Evolutionary conservation across 2,797 vertebrate genomes (phyloP).

Genomic region (Hemitrygon akajei): DNA sequence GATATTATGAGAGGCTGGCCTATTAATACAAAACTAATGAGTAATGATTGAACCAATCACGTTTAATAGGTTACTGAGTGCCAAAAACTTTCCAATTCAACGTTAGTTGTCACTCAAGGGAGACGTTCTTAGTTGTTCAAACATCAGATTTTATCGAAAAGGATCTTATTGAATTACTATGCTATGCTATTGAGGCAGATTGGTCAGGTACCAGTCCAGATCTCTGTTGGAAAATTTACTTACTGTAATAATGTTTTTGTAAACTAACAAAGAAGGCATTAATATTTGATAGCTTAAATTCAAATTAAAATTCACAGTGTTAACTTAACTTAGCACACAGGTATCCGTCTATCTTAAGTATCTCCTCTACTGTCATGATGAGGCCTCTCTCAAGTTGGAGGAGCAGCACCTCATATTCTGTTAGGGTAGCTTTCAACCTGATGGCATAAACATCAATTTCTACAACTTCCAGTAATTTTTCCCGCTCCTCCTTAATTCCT

Average conservation of each 20-base stretch:
- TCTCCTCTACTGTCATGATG: no score
- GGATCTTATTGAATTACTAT: neutral
- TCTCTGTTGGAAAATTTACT: neutral
- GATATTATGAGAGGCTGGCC: neutral
- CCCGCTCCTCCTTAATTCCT: no score
- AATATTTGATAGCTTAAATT: neutral
- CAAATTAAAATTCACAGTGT: neutral
- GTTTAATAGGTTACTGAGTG: slow-evolving; percentile 30
- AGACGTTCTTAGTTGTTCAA: neutral
- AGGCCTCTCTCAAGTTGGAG: no score
- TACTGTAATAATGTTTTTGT: neutral
- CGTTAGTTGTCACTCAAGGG: neutral
- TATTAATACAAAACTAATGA: neutral
- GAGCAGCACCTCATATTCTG: no score
- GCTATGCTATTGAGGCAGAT: neutral
- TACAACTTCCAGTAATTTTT: no score
- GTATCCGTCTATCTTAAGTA: neutral
- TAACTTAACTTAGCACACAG: no score
- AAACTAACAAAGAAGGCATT: neutral
- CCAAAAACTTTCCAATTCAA: neutral
- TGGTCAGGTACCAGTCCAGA: neutral
- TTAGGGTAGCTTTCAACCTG: no score
- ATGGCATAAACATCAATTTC: no score
- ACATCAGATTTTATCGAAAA: neutral
- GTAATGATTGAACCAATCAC: slow-evolving; percentile 23